Conservation (phyloP, 2,797 vertebrate species). For the Melanotaenia maccullochi region DNA sequence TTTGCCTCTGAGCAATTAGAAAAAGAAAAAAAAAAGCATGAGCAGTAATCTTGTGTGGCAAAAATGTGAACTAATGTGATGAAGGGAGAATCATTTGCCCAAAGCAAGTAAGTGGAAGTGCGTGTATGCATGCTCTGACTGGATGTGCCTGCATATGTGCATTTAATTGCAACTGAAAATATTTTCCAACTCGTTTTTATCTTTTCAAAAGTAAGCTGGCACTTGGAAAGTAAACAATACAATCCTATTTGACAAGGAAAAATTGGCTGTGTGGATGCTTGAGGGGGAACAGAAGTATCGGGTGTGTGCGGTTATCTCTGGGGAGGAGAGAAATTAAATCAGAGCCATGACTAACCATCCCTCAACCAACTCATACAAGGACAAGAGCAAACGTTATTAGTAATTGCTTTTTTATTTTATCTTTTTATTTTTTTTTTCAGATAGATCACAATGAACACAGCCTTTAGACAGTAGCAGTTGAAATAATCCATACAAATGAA, state of each 20-base stretch:
- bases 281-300: conserved; percentile 29
- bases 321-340: conserved; percentile 48
- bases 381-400: conserved; percentile 86
- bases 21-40: conserved; percentile 15
- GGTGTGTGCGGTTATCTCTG: conserved; percentile 33
- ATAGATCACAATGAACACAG: conserved; percentile 97
- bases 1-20: conserved; percentile 66
- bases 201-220: conserved; percentile 35
- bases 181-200: conserved; percentile 26
- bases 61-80: conserved; percentile 80
- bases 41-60: conserved; percentile 71
- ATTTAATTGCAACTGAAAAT: conserved; percentile 43
- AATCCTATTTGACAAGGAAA: conserved; percentile 56
- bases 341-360: conserved; percentile 62
- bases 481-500: conserved; percentile 92
- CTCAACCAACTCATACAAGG: conserved; percentile 85
- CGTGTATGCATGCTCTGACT: conserved; percentile 7
- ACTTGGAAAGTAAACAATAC: conserved; percentile 62
- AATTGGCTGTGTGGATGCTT: conserved; percentile 37
- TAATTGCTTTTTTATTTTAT: conserved; percentile 91
- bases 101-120: conserved; percentile 44
- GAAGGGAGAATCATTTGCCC: conserved; percentile 73
- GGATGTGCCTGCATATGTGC: conserved; percentile 24
- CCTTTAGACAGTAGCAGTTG: conserved; percentile 93
- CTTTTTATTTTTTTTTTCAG: conserved; percentile 90